Conservation (phyloP, 1,140 invertebrate species). For the Nasonia vitripennis region DNA sequence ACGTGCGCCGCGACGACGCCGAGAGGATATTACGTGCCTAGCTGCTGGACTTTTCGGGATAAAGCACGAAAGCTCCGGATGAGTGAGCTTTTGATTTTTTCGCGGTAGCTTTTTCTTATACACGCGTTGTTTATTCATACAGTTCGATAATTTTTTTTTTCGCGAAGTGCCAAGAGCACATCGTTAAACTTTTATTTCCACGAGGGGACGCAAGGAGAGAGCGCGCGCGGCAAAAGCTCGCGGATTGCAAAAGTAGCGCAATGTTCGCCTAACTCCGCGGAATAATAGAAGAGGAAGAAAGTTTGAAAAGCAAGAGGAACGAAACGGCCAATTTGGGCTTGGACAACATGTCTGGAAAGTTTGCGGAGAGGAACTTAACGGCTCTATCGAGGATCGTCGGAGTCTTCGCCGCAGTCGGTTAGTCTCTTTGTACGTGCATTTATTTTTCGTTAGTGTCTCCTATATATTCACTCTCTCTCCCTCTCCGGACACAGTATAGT, state of each 20-base stretch:
- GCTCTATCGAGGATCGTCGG: conserved; percentile 62
- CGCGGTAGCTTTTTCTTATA: no score
- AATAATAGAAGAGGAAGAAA: background rate
- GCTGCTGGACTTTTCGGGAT: background rate
- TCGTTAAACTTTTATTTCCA: background rate
- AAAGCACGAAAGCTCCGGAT: no score
- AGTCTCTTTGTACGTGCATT: conserved; percentile 46
- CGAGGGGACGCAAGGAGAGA: background rate
- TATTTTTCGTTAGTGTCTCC: background rate
- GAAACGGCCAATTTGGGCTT: background rate
- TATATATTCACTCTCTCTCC: background rate
- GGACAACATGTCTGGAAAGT: conserved; percentile 28
- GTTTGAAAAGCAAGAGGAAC: background rate
- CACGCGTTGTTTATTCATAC: no score
- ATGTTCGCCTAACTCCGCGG: background rate
- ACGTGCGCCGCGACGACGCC: background rate
- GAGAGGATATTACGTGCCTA: background rate
- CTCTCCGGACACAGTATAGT: background rate
- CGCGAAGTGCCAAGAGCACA: background rate
- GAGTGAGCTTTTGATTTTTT: no score
- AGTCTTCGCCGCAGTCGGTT: conserved; percentile 61
- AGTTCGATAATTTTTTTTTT: no score
- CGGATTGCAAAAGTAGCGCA: background rate
- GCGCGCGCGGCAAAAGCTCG: background rate
- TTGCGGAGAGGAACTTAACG: conserved; percentile 53